phyloP scores from a whole-genome alignment of 2,888 invertebrate genomes.

The Dolichopus griseipennis region DNA sequence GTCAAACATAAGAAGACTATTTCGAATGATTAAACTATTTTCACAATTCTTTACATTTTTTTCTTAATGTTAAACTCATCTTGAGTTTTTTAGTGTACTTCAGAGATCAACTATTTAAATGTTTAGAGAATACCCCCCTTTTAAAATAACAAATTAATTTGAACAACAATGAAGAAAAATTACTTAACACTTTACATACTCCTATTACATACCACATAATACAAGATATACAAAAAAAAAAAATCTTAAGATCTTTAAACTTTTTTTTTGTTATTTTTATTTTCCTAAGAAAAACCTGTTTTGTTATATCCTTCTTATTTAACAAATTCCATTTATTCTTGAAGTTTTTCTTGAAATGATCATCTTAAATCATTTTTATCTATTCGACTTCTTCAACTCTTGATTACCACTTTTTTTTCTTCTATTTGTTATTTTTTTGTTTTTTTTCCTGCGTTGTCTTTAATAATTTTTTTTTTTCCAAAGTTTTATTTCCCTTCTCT shows the following conservation, averaged over 20 bases:
- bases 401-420: background rate
- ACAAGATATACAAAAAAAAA: background rate
- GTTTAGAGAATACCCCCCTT: background rate
- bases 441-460: background rate
- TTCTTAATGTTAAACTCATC: no score
- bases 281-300: background rate
- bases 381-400: conserved; percentile 4
- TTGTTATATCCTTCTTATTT: background rate
- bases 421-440: background rate
- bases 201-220: background rate
- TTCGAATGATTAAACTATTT: no score
- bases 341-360: background rate
- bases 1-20: no score
- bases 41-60: no score
- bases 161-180: background rate
- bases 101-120: no score
- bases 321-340: background rate
- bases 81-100: no score
- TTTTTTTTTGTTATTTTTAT: no score
- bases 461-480: background rate
- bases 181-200: conserved; percentile 1
- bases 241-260: no score
- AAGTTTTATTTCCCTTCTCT: no score
- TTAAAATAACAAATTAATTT: background rate
- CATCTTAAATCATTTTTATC: conserved; percentile 1